A percentile compares a stretch with the other conserved stretches of the same genome.
Conservation (phyloP, 2,888 invertebrate species). For the Selenia dentaria region DNA sequence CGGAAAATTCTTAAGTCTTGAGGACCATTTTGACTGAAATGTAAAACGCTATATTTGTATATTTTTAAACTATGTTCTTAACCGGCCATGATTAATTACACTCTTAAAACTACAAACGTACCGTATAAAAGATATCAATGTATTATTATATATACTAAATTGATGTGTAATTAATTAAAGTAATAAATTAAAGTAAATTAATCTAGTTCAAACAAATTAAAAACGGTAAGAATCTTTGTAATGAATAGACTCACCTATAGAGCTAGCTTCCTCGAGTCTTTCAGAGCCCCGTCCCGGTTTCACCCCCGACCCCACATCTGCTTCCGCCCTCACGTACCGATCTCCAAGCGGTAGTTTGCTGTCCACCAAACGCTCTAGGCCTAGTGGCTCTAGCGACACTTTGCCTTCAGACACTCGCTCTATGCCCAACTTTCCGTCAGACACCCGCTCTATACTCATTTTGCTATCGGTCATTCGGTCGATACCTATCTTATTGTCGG, state of each 20-base stretch:
- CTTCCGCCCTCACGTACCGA: slow-evolving; percentile 67
- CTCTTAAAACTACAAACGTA: no score
- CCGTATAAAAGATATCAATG: no score
- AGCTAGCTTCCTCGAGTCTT: slow-evolving; percentile 61
- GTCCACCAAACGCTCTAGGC: slow-evolving; percentile 48
- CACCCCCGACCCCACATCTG: slow-evolving; percentile 70
- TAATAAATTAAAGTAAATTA: no score
- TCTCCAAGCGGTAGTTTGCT: slow-evolving; percentile 45
- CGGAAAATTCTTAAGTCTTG: no score
- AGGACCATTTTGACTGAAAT: no score
- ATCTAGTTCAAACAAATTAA: no score
- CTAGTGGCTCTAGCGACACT: slow-evolving; percentile 35
- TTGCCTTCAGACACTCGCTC: slow-evolving; percentile 33
- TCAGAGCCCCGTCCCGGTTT: slow-evolving; percentile 64
- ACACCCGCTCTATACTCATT: slow-evolving; percentile 41
- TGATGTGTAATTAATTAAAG: no score
- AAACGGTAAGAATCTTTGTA: no score
- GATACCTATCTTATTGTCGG: slow-evolving; percentile 26
- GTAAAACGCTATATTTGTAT: no score
- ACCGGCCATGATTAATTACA: no score
- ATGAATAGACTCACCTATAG: slow-evolving; percentile 54
- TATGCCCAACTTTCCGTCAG: slow-evolving; percentile 47
- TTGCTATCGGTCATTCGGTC: slow-evolving; percentile 42
- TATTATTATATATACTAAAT: no score
- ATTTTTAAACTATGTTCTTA: no score